Evolutionary conservation across 1,140 invertebrate species (phyloP).

Genomic region (Panagrolaimus sp.): DNA sequence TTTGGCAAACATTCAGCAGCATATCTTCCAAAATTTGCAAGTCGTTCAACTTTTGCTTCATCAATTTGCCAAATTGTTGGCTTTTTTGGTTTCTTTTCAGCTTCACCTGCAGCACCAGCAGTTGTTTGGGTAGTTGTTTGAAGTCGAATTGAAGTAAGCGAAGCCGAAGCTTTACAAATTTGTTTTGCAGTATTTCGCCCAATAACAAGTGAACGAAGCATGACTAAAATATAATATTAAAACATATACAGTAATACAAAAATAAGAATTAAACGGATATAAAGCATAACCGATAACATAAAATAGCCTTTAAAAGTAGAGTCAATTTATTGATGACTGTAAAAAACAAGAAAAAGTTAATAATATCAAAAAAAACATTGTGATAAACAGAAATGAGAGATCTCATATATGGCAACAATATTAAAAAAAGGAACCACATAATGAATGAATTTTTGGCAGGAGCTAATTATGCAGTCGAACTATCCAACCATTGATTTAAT

Average conservation of each 20-base stretch:
- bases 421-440: background rate
- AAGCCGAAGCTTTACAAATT: too few relatives aligned
- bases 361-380: slow-evolving; percentile 1
- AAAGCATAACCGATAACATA: too few relatives aligned
- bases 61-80: slow-evolving; percentile 68
- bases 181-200: too few relatives aligned
- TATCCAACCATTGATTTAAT: background rate
- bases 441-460: too few relatives aligned
- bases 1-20: slow-evolving; percentile 84
- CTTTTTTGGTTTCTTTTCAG: slow-evolving; percentile 48
- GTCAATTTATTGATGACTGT: too few relatives aligned
- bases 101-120: background rate
- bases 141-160: background rate
- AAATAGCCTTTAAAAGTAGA: too few relatives aligned
- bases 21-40: slow-evolving; percentile 78
- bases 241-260: too few relatives aligned
- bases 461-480: background rate
- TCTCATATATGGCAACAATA: slow-evolving; percentile 7
- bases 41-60: slow-evolving; percentile 62
- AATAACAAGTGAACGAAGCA: too few relatives aligned
- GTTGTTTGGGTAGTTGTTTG: background rate
- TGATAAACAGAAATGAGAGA: slow-evolving; percentile 4
- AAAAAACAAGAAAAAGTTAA: background rate
- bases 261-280: too few relatives aligned
- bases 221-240: too few relatives aligned